These are phyloP conservation scores for Bicyclus anynana DNA, from an alignment of 1,140 invertebrate genomes.

Conservation along the genomic window DNA sequence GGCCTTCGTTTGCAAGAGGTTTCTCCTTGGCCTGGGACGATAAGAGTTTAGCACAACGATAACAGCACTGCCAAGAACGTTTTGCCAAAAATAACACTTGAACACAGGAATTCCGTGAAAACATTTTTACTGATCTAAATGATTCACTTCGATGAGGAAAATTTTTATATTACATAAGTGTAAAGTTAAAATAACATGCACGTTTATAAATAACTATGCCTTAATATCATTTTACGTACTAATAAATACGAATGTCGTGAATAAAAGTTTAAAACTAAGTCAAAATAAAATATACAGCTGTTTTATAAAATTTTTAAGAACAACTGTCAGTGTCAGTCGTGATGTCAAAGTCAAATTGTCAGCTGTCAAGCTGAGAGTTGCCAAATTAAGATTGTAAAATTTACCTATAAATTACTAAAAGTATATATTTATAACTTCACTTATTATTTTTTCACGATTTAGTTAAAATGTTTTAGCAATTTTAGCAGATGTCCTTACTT, in stretches of 20 bases:
- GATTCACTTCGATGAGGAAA: not conserved
- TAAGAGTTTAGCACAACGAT: slow-evolving; percentile 46
- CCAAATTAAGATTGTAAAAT: not conserved
- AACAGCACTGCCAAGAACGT: slow-evolving; percentile 37
- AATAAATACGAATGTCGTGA: not conserved
- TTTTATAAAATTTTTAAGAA: slow-evolving; percentile 5
- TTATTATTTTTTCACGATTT: too few species aligned
- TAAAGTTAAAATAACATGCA: not conserved
- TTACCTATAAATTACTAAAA: not conserved
- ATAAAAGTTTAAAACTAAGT: slow-evolving; percentile 4
- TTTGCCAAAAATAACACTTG: slow-evolving; percentile 41
- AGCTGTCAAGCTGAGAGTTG: not conserved
- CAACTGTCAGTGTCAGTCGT: not conserved
- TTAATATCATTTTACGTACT: not conserved
- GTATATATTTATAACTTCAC: too few species aligned
- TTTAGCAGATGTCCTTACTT: too few species aligned
- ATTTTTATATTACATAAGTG: slow-evolving; percentile 16
- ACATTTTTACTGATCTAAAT: slow-evolving; percentile 39
- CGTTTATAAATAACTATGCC: slow-evolving; percentile 1
- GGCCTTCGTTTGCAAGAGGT: slow-evolving; percentile 50
- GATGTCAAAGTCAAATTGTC: not conserved
- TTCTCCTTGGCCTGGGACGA: slow-evolving; percentile 48
- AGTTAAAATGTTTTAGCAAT: too few species aligned
- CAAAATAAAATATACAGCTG: slow-evolving; percentile 9
- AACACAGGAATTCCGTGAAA: slow-evolving; percentile 35